A percentile compares a stretch with the other conserved stretches of the same genome.
Conservation (phyloP, 2,113 vertebrate genomes). For the Burhinus bistriatus region DNA sequence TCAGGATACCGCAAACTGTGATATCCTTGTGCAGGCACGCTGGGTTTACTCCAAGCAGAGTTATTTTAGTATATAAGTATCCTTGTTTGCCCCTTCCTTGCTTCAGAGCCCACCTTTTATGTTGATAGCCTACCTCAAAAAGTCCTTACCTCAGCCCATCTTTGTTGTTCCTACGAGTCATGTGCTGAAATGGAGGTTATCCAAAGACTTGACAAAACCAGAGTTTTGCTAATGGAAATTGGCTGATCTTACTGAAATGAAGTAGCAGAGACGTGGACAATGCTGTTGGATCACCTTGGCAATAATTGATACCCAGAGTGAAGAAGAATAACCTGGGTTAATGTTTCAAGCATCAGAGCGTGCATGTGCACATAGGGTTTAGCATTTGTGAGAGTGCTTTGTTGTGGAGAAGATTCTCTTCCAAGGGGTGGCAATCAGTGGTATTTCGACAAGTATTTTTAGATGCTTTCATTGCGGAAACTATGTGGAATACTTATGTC, state of each 20-base stretch:
- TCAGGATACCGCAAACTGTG: neutral
- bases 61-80: neutral
- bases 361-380: fast-evolving
- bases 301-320: neutral
- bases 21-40: neutral
- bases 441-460: slow-evolving; percentile 33
- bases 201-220: neutral
- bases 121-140: neutral
- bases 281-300: neutral
- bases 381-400: neutral
- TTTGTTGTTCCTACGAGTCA: neutral
- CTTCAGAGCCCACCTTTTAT: neutral
- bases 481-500: neutral
- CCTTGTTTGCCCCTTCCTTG: neutral
- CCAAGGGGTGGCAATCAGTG: neutral
- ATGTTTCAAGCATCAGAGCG: neutral
- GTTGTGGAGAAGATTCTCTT: neutral
- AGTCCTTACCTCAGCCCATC: neutral
- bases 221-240: slow-evolving; percentile 14
- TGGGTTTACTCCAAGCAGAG: neutral
- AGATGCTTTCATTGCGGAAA: neutral
- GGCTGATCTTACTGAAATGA: neutral
- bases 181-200: neutral
- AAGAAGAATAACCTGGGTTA: neutral
- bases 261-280: neutral